Evolutionary conservation across 2,888 invertebrate species (phyloP).

Genomic region (Argynnis bischoffii): DNA sequence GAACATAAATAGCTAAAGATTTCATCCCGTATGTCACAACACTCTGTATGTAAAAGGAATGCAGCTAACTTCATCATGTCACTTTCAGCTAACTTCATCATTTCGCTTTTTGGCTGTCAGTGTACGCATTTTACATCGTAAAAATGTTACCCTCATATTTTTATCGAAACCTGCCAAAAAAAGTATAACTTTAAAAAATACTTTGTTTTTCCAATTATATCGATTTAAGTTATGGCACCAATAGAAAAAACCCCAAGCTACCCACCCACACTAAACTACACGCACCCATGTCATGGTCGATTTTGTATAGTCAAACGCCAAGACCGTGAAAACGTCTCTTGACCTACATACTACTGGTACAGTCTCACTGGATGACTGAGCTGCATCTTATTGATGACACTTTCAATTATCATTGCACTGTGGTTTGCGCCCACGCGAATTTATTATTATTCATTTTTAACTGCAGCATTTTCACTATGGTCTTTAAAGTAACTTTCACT

Average conservation of each 20-base stretch:
- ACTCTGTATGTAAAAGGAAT: too few species aligned
- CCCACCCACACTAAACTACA: conserved; percentile 49
- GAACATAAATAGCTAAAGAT: too few species aligned
- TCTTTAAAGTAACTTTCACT: conserved; percentile 73
- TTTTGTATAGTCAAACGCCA: conserved; percentile 57
- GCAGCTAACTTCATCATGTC: too few species aligned
- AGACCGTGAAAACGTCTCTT: conserved; percentile 75
- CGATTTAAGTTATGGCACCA: neutral
- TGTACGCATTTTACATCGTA: too few species aligned
- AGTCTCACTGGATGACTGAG: conserved; percentile 41
- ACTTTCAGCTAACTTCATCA: too few species aligned
- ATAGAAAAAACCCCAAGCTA: conserved; percentile 47
- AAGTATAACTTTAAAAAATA: neutral
- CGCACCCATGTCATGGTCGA: conserved; percentile 65
- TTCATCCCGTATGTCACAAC: too few species aligned
- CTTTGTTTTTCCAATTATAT: neutral
- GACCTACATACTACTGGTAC: conserved; percentile 74
- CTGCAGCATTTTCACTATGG: conserved; percentile 65
- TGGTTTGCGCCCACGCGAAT: conserved; percentile 57
- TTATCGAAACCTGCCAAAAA: too few species aligned
- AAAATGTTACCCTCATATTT: too few species aligned
- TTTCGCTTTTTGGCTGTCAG: too few species aligned
- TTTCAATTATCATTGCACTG: conserved; percentile 76
- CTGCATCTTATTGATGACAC: conserved; percentile 71
- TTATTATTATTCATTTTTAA: conserved; percentile 63